phyloP scores from a whole-genome alignment of 2,888 invertebrate species.

The Clunio marinus region DNA sequence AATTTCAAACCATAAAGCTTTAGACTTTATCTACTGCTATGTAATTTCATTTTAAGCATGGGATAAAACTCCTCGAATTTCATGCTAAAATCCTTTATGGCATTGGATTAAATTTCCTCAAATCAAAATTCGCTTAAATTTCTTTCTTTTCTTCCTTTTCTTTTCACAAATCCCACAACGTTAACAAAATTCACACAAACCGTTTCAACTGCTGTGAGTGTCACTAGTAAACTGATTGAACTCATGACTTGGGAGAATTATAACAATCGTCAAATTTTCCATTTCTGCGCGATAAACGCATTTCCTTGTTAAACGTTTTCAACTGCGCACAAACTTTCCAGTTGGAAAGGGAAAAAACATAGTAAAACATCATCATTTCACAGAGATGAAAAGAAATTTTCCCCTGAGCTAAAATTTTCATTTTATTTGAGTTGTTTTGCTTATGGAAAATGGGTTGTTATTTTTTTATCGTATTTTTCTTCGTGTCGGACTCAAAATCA shows the following conservation, averaged over 20 bases:
- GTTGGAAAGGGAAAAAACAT: background rate
- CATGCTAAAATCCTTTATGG: background rate
- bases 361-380: too few relatives aligned
- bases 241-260: background rate
- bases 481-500: too few relatives aligned
- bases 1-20: background rate
- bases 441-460: too few relatives aligned
- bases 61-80: background rate
- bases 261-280: constrained; percentile 1
- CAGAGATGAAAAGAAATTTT: too few relatives aligned
- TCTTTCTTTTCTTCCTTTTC: too few relatives aligned
- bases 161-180: constrained; percentile 15
- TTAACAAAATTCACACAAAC: constrained; percentile 7
- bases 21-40: too few relatives aligned
- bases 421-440: too few relatives aligned
- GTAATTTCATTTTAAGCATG: constrained; percentile 12
- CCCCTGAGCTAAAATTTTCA: too few relatives aligned
- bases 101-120: constrained; percentile 2
- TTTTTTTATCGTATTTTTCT: too few relatives aligned
- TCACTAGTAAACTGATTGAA: constrained; percentile 24
- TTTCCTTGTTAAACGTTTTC: background rate
- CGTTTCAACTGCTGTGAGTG: constrained; percentile 19
- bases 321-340: background rate
- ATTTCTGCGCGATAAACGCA: constrained; percentile 14
- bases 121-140: constrained; percentile 4